Conservation (phyloP, 2,797 vertebrate species). For the Triplophysa yarkandensis region DNA sequence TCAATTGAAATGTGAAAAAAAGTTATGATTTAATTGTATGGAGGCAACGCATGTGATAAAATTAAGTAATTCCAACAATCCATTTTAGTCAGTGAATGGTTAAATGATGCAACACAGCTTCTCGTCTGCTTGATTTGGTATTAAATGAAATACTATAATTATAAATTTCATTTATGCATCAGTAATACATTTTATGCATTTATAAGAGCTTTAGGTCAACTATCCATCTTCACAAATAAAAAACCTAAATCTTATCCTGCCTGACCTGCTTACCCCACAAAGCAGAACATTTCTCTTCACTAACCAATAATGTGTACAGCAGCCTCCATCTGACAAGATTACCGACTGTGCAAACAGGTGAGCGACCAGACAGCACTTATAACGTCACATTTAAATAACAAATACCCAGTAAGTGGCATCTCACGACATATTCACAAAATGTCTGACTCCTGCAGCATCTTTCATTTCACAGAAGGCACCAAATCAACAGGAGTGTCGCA, state of each 20-base stretch:
- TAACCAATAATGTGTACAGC: not conserved
- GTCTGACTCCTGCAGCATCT: not conserved
- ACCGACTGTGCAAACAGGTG: not conserved
- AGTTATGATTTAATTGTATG: too few relatives aligned
- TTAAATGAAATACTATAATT: too few relatives aligned
- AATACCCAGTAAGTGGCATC: not conserved
- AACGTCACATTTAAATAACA: not conserved
- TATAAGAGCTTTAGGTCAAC: not conserved
- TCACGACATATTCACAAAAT: not conserved
- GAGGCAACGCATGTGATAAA: too few relatives aligned
- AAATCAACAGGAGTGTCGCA: slow-evolving; percentile 13
- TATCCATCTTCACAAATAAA: not conserved
- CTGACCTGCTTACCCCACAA: not conserved
- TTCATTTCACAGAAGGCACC: not conserved
- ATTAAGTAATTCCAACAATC: too few relatives aligned
- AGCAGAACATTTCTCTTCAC: not conserved
- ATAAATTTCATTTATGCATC: too few relatives aligned
- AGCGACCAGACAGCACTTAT: not conserved
- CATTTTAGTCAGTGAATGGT: too few relatives aligned
- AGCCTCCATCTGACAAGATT: not conserved
- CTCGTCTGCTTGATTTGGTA: too few relatives aligned
- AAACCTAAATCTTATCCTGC: not conserved
- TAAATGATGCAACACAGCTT: too few relatives aligned
- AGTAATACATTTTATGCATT: not conserved
- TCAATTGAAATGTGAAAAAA: too few relatives aligned